Percentiles rank a stretch among this genome's conserved stretches.
These are phyloP conservation scores for Enteromius anoplus DNA, from an alignment of 2,797 vertebrate genomes.

Conservation along the genomic window DNA sequence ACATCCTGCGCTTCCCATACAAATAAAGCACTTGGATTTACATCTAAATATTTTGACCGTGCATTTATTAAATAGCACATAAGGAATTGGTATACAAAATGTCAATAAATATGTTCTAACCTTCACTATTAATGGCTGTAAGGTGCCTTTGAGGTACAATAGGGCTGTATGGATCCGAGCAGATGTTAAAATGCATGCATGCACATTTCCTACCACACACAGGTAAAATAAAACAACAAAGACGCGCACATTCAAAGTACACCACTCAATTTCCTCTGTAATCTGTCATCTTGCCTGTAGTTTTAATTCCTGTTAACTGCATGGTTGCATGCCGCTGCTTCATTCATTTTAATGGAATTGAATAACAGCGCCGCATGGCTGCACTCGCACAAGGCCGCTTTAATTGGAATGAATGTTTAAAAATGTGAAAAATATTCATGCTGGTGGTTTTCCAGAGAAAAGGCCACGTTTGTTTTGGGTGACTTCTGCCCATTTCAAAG, in stretches of 20 bases:
- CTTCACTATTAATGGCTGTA: not conserved
- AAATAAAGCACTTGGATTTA: not conserved
- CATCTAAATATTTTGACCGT: not conserved
- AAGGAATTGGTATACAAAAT: not conserved
- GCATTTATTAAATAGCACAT: not conserved
- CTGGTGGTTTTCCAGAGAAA: conserved; percentile 64
- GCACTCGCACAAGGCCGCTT: conserved; percentile 76
- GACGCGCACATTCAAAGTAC: conserved; percentile 58
- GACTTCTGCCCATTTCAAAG: conserved; percentile 41
- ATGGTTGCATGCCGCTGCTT: conserved; percentile 79
- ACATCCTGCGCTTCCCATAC: not conserved
- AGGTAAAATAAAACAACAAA: conserved; percentile 58
- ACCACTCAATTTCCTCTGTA: conserved; percentile 73
- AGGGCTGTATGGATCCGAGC: not conserved
- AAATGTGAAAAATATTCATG: conserved; percentile 66
- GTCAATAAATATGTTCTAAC: conserved; percentile 1
- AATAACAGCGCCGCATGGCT: conserved; percentile 81
- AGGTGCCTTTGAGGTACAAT: not conserved
- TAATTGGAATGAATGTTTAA: conserved; percentile 80
- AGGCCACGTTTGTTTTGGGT: conserved; percentile 61
- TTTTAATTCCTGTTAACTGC: conserved; percentile 86
- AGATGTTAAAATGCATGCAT: conserved; percentile 41
- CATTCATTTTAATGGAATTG: conserved; percentile 84
- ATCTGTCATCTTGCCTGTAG: conserved; percentile 82
- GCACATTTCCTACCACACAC: conserved; percentile 32